A percentile compares a stretch with the other conserved stretches of the same genome.
Evolutionary conservation across 30 jellyfish, hydroid and myxozoan genomes (phyloP).

Genomic region (Hydra vulgaris): DNA sequence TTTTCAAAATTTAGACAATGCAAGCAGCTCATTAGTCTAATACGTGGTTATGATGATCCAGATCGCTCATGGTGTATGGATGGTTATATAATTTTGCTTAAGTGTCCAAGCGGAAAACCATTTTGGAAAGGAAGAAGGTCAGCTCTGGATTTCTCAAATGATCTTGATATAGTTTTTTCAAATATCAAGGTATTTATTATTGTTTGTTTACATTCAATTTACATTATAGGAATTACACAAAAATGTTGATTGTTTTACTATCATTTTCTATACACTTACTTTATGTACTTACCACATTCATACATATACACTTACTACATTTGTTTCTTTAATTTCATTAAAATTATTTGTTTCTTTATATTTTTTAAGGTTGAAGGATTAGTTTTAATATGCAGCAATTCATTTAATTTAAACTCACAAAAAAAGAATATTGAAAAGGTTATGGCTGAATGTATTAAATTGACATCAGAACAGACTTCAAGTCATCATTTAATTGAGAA

Average conservation of each 20-base stretch:
- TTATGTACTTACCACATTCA: too few species aligned
- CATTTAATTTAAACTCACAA: slow-evolving; percentile 51
- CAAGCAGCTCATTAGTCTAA: slow-evolving; percentile 51
- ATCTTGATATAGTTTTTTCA: not conserved
- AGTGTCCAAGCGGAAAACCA: not conserved
- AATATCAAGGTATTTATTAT: not conserved
- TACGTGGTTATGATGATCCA: slow-evolving; percentile 84
- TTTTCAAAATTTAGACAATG: slow-evolving; percentile 37
- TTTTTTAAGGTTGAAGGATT: slow-evolving; percentile 71
- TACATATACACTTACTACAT: too few species aligned
- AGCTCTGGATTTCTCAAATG: not conserved
- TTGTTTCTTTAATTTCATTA: too few species aligned
- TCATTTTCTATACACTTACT: too few species aligned
- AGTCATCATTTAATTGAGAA: slow-evolving; percentile 83
- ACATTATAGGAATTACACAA: too few species aligned
- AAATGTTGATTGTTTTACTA: too few species aligned
- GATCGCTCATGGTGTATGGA: slow-evolving; percentile 19
- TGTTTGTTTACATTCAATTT: too few species aligned
- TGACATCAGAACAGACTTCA: slow-evolving; percentile 73
- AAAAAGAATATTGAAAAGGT: slow-evolving; percentile 33
- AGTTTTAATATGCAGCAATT: slow-evolving; percentile 69
- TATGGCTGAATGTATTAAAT: slow-evolving; percentile 39
- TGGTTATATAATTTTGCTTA: slow-evolving; percentile 49
- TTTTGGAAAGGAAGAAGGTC: slow-evolving; percentile 52
- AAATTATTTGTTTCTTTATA: too few species aligned